These are phyloP conservation scores for Apamea monoglypha DNA, from an alignment of 2,888 invertebrate species.

Conservation along the genomic window DNA sequence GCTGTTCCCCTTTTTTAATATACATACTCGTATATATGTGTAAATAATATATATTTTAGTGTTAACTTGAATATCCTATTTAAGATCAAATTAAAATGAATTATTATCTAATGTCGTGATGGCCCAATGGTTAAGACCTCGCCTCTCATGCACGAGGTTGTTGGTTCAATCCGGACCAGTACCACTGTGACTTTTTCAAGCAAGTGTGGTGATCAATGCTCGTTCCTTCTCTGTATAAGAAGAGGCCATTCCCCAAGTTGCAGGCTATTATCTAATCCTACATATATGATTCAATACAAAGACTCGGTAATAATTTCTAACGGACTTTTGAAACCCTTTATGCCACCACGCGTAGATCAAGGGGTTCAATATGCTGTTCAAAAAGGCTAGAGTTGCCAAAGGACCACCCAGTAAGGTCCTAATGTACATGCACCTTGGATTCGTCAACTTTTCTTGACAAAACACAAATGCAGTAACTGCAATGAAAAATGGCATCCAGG, in stretches of 20 bases:
- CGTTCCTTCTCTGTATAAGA: not conserved
- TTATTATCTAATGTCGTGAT: not conserved
- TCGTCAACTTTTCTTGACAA: constrained; percentile 86
- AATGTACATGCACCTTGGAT: constrained; percentile 86
- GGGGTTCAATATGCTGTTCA: constrained; percentile 92
- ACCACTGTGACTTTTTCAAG: not conserved
- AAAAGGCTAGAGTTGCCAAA: constrained; percentile 90
- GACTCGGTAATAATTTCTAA: constrained; percentile 77
- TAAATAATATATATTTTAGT: not conserved
- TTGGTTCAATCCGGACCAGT: not conserved
- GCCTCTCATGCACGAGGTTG: not conserved
- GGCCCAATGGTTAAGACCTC: not conserved
- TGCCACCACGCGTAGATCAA: constrained; percentile 94
- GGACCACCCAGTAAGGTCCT: constrained; percentile 90
- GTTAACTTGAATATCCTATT: not conserved
- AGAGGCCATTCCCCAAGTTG: not conserved
- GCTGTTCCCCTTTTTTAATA: not conserved
- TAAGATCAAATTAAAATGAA: not conserved
- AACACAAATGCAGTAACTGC: constrained; percentile 89
- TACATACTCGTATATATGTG: not conserved
- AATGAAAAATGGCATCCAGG: constrained; percentile 92
- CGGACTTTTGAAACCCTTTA: constrained; percentile 91
- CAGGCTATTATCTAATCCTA: constrained; percentile 9
- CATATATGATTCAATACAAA: constrained; percentile 73
- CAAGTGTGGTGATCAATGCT: not conserved